Conservation (phyloP, 2,888 invertebrate genomes). For the Nemapogon koenigi region DNA sequence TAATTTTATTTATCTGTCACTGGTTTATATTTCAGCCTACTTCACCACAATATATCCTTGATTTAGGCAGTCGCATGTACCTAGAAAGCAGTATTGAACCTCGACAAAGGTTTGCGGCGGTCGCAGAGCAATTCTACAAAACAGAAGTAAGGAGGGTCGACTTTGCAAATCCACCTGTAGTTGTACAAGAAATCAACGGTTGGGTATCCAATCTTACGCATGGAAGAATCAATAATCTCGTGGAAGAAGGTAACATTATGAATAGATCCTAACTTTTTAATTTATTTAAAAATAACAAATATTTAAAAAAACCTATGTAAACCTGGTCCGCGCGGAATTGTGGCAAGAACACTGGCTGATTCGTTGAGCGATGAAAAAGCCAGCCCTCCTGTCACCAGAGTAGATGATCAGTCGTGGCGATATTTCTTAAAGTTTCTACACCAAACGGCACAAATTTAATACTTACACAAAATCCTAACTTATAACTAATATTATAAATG, state of each 20-base stretch:
- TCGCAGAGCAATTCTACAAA: conserved; percentile 69
- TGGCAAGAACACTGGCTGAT: too few relatives aligned
- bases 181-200: conserved; percentile 72
- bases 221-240: conserved; percentile 73
- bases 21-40: conserved; percentile 31
- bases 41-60: conserved; percentile 59
- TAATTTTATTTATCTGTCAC: too few relatives aligned
- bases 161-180: conserved; percentile 61
- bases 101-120: conserved; percentile 67
- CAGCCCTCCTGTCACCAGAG: too few relatives aligned
- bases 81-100: conserved; percentile 59
- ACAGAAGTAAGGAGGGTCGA: conserved; percentile 70
- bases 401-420: too few relatives aligned
- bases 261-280: not conserved
- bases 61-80: conserved; percentile 71
- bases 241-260: conserved; percentile 58
- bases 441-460: too few relatives aligned
- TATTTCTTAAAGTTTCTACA: too few relatives aligned
- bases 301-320: too few relatives aligned
- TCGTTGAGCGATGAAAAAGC: too few relatives aligned
- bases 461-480: too few relatives aligned
- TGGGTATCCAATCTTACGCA: conserved; percentile 83
- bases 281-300: too few relatives aligned
- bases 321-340: too few relatives aligned
- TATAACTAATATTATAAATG: too few relatives aligned